Evolutionary conservation across 2,113 vertebrate species (phyloP).

Genomic region (Burhinus bistriatus): DNA sequence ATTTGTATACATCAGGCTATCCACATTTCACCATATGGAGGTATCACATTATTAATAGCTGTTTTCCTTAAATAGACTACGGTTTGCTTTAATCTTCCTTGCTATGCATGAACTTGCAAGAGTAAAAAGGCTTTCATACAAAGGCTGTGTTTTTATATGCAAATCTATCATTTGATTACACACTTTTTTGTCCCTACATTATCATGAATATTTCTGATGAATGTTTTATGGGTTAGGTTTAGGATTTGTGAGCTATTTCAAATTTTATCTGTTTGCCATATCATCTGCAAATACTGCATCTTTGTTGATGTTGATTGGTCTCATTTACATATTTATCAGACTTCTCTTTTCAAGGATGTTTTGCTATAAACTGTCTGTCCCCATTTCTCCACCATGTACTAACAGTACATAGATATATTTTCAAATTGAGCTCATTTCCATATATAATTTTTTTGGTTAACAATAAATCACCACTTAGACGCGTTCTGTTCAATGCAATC

Average conservation of each 20-base stretch:
- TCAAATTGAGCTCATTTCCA: constrained; percentile 65
- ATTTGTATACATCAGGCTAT: constrained; percentile 41
- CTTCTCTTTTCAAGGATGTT: constrained; percentile 70
- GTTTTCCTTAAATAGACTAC: constrained; percentile 40
- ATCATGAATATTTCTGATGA: constrained; percentile 74
- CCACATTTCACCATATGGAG: constrained; percentile 42
- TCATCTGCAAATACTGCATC: constrained; percentile 71
- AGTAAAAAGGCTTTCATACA: constrained; percentile 37
- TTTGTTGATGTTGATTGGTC: constrained; percentile 71
- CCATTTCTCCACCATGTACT: constrained; percentile 52
- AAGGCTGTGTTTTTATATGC: constrained; percentile 69
- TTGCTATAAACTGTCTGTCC: constrained; percentile 46
- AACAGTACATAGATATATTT: constrained; percentile 54
- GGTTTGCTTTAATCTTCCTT: constrained; percentile 47
- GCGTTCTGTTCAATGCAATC: neutral
- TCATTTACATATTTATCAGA: constrained; percentile 76
- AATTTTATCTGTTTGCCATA: constrained; percentile 67
- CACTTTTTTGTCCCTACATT: constrained; percentile 63
- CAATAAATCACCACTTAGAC: constrained; percentile 64
- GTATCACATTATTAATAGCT: constrained; percentile 54
- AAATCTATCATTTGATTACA: constrained; percentile 76
- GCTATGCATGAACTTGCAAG: constrained; percentile 27
- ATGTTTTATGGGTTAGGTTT: constrained; percentile 73
- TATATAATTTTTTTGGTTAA: constrained; percentile 52
- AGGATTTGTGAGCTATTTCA: constrained; percentile 70